Evolutionary conservation across 1,140 invertebrate species (phyloP), one percentile per base, ranked within the genome.

Genomic region (Ostrea edulis): DNA sequence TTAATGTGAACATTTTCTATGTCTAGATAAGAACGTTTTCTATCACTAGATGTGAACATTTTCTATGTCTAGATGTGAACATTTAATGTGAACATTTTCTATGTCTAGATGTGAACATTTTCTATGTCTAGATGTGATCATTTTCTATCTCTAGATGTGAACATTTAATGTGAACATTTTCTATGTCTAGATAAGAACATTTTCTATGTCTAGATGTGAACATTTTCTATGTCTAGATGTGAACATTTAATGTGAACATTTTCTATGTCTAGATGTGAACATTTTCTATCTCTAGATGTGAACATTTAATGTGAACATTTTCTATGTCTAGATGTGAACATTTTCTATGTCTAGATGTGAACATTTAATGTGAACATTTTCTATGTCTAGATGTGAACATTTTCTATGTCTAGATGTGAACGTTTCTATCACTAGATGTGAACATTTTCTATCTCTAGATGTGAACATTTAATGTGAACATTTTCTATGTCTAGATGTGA

Each of bases 1-100:
- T n/a, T n/a, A 44, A 1, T 44, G 35, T 44, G 35, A 44, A 44
- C 35, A 1, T 44, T 44, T 44, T 81, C 12, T 44, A 53, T 22
- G 65, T 90, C 29, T 81, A 94, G 93, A 94, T 91, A 88, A 92
- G 14, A 93, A 94, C 88, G 93, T n/a, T n/a, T n/a, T n/a, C n/a
- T n/a, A n/a, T n/a, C n/a, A n/a, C n/a, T 44, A 44, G 5, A 1
- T 44, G 35, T 44, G 35, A 44, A 44, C 35, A 1, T 44, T 44
- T 44, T 81, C 12, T 44, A 53, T 22, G 65, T 90, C 29, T 81
- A 94, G 93, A 94, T 91, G 89, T 93, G 14, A 93, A 94, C n/a
- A n/a, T n/a, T n/a, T n/a, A n/a, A n/a, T n/a, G n/a, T n/a, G n/a
- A n/a, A n/a, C n/a, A n/a, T n/a, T n/a, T n/a, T n/a, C n/a, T n/a